phyloP scores from a whole-genome alignment of 2,888 invertebrate species.

The Ischnura elegans region DNA sequence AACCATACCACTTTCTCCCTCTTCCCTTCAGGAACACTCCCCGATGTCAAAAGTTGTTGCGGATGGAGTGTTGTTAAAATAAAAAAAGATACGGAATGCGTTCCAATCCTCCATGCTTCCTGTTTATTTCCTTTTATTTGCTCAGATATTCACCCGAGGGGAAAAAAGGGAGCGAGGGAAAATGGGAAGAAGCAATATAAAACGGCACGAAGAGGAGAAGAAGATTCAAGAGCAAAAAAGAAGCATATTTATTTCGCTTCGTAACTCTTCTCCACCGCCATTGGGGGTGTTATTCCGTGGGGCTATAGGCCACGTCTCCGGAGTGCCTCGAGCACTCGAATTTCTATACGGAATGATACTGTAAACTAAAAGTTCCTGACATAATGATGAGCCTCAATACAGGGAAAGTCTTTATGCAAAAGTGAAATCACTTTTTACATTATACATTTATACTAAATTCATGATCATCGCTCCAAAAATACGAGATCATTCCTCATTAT shows the following conservation, averaged over 20 bases:
- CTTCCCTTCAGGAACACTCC: not conserved
- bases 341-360: no score
- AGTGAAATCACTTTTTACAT: no score
- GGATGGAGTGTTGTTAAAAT: constrained; percentile 1
- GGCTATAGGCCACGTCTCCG: no score
- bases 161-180: not conserved
- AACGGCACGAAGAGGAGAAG: not conserved
- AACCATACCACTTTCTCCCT: not conserved
- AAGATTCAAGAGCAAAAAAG: not conserved
- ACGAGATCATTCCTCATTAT: no score
- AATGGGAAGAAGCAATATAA: not conserved
- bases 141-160: not conserved
- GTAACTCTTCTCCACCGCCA: not conserved
- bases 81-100: not conserved
- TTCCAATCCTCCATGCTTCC: not conserved
- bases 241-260: not conserved
- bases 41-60: constrained; percentile 38
- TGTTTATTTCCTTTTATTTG: not conserved
- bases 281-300: not conserved
- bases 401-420: no score
- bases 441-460: no score
- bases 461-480: no score
- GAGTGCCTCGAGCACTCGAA: no score
- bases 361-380: no score
- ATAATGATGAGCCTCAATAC: no score